These are phyloP conservation scores for Dromococcyx pavoninus DNA, from an alignment of 2,797 vertebrate genomes.

Conservation along the genomic window DNA sequence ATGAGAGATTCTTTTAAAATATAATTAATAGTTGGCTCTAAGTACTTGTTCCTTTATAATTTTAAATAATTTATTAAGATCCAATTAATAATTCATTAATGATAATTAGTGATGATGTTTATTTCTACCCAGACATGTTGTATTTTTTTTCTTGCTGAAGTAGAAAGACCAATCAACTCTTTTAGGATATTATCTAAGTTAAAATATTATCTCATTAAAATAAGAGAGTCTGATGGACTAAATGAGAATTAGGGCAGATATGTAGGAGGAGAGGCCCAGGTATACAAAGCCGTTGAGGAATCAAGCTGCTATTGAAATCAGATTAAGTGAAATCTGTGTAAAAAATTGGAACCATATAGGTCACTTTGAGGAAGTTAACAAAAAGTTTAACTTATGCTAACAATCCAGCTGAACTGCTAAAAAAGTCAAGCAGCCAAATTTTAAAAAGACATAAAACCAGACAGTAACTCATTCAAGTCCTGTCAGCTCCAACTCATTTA, in stretches of 20 bases:
- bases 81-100: not conserved
- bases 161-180: not conserved
- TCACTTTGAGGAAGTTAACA: not conserved
- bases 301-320: not conserved
- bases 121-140: not conserved
- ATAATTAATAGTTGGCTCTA: not conserved
- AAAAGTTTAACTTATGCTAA: not conserved
- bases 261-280: not conserved
- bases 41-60: not conserved
- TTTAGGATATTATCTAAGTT: not conserved
- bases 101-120: not conserved
- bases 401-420: not conserved
- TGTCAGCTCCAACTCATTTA: not conserved
- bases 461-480: conserved; percentile 5
- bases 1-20: conserved; percentile 1
- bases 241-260: not conserved
- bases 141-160: not conserved
- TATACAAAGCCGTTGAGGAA: not conserved
- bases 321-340: not conserved
- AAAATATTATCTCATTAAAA: not conserved
- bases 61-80: not conserved
- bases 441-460: not conserved
- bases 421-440: not conserved
- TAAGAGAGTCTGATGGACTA: not conserved
- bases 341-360: not conserved